Percentiles rank a stretch among this genome's conserved stretches.
Conservation (phyloP, 2,113 vertebrate genomes). For the Calypte anna region DNA sequence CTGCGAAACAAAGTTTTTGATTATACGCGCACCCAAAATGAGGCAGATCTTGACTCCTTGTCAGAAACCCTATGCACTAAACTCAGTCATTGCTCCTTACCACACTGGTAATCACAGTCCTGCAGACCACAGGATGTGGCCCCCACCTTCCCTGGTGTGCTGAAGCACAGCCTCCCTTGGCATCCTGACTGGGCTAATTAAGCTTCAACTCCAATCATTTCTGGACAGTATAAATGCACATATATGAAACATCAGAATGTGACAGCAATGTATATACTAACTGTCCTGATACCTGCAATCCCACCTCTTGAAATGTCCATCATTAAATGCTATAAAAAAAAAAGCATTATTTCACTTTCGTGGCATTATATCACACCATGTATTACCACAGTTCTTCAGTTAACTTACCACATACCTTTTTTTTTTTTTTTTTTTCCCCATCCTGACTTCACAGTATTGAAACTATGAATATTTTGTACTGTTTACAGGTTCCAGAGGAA, state of each 20-base stretch:
- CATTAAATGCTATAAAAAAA: background rate
- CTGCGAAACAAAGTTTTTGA: conserved; percentile 42
- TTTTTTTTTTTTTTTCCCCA: background rate
- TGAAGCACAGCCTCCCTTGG: background rate
- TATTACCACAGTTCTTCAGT: background rate
- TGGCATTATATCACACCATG: background rate
- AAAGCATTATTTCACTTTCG: background rate
- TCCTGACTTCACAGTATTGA: background rate
- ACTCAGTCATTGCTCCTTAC: background rate
- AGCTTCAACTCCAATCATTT: background rate
- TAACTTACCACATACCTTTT: background rate
- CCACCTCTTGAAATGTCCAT: background rate
- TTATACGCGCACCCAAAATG: background rate
- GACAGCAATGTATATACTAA: background rate
- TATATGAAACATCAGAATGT: background rate
- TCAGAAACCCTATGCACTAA: background rate
- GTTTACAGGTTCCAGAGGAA: background rate
- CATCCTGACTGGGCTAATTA: background rate
- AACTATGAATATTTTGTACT: background rate
- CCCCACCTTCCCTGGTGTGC: background rate
- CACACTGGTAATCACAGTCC: background rate
- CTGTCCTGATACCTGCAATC: background rate
- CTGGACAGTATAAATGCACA: background rate
- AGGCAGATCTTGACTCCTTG: background rate
- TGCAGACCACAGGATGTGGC: background rate